A percentile compares a stretch with the other conserved stretches of the same genome.
Conservation (phyloP, 2,113 vertebrate species). For the Pardalotus punctatus region DNA sequence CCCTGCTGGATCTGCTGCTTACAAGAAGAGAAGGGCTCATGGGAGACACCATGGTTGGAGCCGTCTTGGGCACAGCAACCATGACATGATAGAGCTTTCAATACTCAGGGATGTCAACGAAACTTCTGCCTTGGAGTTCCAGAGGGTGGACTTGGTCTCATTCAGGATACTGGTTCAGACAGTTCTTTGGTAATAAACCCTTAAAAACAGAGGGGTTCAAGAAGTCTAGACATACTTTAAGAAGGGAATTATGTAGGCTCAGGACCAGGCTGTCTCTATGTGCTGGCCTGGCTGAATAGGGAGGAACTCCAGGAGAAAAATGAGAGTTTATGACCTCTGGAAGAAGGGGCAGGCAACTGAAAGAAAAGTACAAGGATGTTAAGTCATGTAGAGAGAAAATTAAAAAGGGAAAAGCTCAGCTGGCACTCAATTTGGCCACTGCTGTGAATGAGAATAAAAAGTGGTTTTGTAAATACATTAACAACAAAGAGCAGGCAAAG, state of each 20-base stretch:
- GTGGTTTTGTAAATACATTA: not conserved
- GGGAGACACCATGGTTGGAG: fast-evolving
- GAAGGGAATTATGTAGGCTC: not conserved
- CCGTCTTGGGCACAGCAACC: not conserved
- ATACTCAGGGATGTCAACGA: not conserved
- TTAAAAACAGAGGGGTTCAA: not conserved
- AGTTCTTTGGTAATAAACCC: not conserved
- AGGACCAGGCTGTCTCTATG: not conserved
- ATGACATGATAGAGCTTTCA: not conserved
- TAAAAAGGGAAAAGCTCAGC: not conserved
- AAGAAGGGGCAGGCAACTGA: not conserved
- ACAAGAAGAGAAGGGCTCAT: not conserved
- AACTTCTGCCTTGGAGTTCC: not conserved
- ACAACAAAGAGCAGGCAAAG: not conserved
- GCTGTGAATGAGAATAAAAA: not conserved
- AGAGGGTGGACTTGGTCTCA: too few species aligned
- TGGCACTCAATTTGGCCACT: too few species aligned
- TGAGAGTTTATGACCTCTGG: not conserved
- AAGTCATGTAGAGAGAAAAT: not conserved
- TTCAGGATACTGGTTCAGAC: not conserved
- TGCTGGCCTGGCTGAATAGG: not conserved
- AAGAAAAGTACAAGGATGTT: not conserved
- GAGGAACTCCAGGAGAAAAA: not conserved
- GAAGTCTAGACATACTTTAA: not conserved
- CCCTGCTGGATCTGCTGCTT: not conserved